Evolutionary conservation across 1,140 invertebrate genomes (phyloP).

Genomic region (Calliopsis andreniformis): DNA sequence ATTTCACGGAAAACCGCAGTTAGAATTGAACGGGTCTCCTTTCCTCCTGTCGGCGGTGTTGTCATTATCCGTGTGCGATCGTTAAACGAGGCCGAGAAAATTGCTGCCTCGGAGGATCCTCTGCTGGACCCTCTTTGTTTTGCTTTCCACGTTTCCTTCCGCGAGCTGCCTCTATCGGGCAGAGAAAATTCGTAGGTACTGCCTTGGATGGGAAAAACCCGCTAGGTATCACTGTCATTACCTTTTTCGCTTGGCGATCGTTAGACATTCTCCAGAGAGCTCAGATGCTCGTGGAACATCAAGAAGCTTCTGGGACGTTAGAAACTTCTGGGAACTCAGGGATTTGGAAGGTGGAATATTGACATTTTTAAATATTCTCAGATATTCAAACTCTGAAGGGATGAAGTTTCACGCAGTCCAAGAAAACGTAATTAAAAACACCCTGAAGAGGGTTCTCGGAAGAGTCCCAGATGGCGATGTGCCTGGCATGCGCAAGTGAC

Average conservation of each 20-base stretch:
- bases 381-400: too few relatives aligned
- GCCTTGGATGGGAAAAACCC: too few relatives aligned
- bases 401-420: too few relatives aligned
- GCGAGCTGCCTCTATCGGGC: not conserved
- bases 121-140: not conserved
- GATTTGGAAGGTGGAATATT: too few relatives aligned
- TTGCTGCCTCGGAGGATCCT: not conserved
- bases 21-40: conserved; percentile 24
- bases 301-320: too few relatives aligned
- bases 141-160: conserved; percentile 1
- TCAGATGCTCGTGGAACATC: not conserved
- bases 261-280: not conserved
- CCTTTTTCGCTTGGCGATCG: not conserved
- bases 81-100: not conserved
- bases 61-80: conserved; percentile 10
- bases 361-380: too few relatives aligned
- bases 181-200: conserved; percentile 1
- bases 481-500: too few relatives aligned
- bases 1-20: conserved; percentile 50
- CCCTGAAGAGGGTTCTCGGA: too few relatives aligned
- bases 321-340: too few relatives aligned
- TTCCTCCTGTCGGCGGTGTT: not conserved
- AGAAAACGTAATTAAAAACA: too few relatives aligned
- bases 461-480: too few relatives aligned
- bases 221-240: not conserved